Percentiles rank a stretch among this genome's conserved stretches.
Evolutionary conservation across 2,888 invertebrate species (phyloP).

Genomic region (Colostygia pectinataria): DNA sequence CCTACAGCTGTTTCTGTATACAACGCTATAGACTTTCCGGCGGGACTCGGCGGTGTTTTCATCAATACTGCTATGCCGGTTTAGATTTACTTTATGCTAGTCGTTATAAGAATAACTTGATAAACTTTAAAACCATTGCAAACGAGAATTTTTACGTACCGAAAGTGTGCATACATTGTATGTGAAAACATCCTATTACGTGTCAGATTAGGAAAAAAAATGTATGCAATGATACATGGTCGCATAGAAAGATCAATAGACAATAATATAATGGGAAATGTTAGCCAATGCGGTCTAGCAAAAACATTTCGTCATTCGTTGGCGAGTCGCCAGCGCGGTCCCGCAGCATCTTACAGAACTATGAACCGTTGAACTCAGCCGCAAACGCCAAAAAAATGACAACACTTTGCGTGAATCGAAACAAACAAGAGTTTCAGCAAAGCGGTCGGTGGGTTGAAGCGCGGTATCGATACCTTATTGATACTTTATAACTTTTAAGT

Average conservation of each 20-base stretch:
- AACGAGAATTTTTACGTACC: background rate
- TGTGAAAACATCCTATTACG: too few relatives aligned
- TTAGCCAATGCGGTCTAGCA: constrained; percentile 43
- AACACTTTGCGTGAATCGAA: constrained; percentile 44
- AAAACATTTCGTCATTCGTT: constrained; percentile 57
- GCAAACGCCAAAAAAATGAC: constrained; percentile 44
- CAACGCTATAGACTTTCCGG: constrained; percentile 56
- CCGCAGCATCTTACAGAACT: constrained; percentile 32
- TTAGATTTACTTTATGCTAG: too few relatives aligned
- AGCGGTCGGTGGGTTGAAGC: constrained; percentile 27
- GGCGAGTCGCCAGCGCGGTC: constrained; percentile 52
- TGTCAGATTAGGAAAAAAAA: too few relatives aligned
- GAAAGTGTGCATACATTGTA: too few relatives aligned
- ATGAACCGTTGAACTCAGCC: constrained; percentile 53
- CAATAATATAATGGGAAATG: constrained; percentile 36
- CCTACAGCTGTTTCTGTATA: constrained; percentile 65
- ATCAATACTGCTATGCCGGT: constrained; percentile 47
- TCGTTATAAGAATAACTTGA: too few relatives aligned
- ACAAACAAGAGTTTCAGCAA: constrained; percentile 46
- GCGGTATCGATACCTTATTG: constrained; percentile 16
- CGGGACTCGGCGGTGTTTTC: constrained; percentile 53
- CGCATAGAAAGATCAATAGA: constrained; percentile 25
- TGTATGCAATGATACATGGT: constrained; percentile 20
- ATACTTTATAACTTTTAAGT: constrained; percentile 10
- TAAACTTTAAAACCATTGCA: too few relatives aligned